phyloP scores from a whole-genome alignment of 2,888 invertebrate species.

The Oscheius sp. region DNA sequence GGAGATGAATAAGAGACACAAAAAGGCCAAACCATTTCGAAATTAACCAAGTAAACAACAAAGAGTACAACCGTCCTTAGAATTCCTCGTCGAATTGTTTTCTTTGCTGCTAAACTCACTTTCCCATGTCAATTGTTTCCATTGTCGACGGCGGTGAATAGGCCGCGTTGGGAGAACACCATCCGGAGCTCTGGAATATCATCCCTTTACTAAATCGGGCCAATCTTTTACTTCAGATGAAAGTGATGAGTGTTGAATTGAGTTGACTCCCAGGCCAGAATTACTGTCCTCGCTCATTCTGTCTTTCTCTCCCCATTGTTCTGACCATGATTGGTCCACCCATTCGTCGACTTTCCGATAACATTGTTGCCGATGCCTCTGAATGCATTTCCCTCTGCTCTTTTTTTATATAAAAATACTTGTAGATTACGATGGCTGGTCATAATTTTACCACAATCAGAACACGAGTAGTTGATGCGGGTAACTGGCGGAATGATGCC shows the following conservation, averaged over 20 bases:
- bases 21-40: too few relatives aligned
- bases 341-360: constrained; percentile 27
- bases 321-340: constrained; percentile 26
- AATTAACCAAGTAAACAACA: too few relatives aligned
- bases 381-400: neutral
- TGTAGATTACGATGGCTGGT: constrained; percentile 41
- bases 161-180: constrained; percentile 35
- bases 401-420: constrained; percentile 1
- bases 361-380: constrained; percentile 26
- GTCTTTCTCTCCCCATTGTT: constrained; percentile 23
- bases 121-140: constrained; percentile 21
- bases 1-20: too few relatives aligned
- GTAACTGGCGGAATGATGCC: constrained; percentile 15
- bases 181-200: constrained; percentile 22
- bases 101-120: neutral
- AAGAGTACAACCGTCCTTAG: too few relatives aligned
- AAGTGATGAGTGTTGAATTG: neutral
- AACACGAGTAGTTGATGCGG: constrained; percentile 30
- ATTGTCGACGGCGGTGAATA: constrained; percentile 20
- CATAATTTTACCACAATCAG: constrained; percentile 40
- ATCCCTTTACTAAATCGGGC: neutral
- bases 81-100: too few relatives aligned
- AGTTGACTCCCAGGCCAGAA: constrained; percentile 5
- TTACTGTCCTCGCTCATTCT: constrained; percentile 25
- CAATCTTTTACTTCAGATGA: too few relatives aligned